phyloP scores from a whole-genome alignment of 2,888 invertebrate genomes.

The Xiphydria camelus region DNA sequence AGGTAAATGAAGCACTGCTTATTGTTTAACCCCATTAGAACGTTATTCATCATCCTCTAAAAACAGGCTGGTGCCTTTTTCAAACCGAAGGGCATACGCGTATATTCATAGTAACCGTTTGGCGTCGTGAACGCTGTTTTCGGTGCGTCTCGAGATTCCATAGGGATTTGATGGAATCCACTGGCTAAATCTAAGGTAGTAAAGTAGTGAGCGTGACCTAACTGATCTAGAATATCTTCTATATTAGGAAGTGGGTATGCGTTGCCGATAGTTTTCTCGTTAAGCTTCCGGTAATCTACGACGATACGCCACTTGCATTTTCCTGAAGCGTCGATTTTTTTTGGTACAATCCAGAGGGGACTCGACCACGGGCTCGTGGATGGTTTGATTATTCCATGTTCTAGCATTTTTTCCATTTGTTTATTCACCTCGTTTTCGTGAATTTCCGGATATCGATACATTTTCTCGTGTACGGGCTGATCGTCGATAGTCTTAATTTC shows the following conservation, averaged over 20 bases:
- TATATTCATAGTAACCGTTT: slow-evolving; percentile 40
- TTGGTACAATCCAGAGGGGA: slow-evolving; percentile 16
- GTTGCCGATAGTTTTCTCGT: slow-evolving; percentile 15
- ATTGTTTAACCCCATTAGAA: slow-evolving; percentile 26
- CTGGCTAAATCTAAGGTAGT: slow-evolving; percentile 34
- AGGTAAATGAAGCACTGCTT: slow-evolving; percentile 30
- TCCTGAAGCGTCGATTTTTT: slow-evolving; percentile 15
- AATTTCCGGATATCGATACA: slow-evolving; percentile 8
- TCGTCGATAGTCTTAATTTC: slow-evolving; percentile 6
- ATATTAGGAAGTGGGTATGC: slow-evolving; percentile 23
- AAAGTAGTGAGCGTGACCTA: slow-evolving; percentile 29
- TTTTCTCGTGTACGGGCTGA: slow-evolving; percentile 2
- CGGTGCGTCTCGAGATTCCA: slow-evolving; percentile 23
- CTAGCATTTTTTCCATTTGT: slow-evolving; percentile 3
- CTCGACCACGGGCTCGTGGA: slow-evolving; percentile 15
- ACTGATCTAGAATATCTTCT: slow-evolving; percentile 26
- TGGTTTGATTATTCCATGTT: slow-evolving; percentile 11
- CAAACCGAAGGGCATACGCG: slow-evolving; percentile 42
- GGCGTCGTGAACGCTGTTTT: slow-evolving; percentile 41
- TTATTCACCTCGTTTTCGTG: slow-evolving; percentile 8
- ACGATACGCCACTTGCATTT: slow-evolving; percentile 14
- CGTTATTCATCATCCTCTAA: slow-evolving; percentile 40
- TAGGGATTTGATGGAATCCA: slow-evolving; percentile 36
- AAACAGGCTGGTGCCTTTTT: slow-evolving; percentile 43
- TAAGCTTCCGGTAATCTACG: slow-evolving; percentile 10